Conservation (phyloP, 1,140 invertebrate species). For the Drosophila melanica region DNA sequence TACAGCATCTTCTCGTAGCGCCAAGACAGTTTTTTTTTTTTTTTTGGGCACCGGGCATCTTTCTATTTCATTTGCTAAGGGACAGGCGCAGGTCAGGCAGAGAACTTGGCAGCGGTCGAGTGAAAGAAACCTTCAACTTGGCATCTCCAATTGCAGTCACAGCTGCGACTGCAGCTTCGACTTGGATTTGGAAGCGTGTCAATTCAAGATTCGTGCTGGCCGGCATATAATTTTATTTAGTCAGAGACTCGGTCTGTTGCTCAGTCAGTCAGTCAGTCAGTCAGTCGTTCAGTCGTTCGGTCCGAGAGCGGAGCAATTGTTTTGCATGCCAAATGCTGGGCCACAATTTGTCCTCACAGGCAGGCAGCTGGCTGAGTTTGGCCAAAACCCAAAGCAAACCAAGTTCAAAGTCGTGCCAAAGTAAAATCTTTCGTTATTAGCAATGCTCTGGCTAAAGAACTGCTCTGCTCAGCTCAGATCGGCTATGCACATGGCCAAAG, state of each 20-base stretch:
- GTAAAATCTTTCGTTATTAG: slow-evolving; percentile 61
- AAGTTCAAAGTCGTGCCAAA: slow-evolving; percentile 80
- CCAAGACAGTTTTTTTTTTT: slow-evolving; percentile 2
- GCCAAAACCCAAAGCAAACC: slow-evolving; percentile 41
- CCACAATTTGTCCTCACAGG: slow-evolving; percentile 65
- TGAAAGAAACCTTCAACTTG: slow-evolving; percentile 53
- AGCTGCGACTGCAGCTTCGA: slow-evolving; percentile 5
- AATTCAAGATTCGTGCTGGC: slow-evolving; percentile 63
- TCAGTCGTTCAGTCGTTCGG: no score
- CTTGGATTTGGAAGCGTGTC: slow-evolving; percentile 36
- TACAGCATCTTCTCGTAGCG: slow-evolving; percentile 12
- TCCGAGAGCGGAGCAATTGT: slow-evolving; percentile 35
- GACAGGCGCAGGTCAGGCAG: slow-evolving; percentile 5
- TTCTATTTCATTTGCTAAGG: slow-evolving; percentile 54
- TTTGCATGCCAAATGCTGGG: slow-evolving; percentile 76
- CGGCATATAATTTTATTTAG: slow-evolving; percentile 74
- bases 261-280: slow-evolving; percentile 11
- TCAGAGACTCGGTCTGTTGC: slow-evolving; percentile 28
- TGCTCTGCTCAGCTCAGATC: slow-evolving; percentile 41
- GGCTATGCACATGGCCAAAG: slow-evolving; percentile 56
- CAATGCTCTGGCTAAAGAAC: slow-evolving; percentile 44
- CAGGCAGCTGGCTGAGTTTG: slow-evolving; percentile 19
- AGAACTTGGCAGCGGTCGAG: slow-evolving; percentile 10
- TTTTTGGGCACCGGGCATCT: slow-evolving; percentile 16
- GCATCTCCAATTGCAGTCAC: slow-evolving; percentile 31